A percentile compares a stretch with the other conserved stretches of the same genome.
Conservation (phyloP, 2,888 invertebrate genomes). For the Epirrhoe alternata region DNA sequence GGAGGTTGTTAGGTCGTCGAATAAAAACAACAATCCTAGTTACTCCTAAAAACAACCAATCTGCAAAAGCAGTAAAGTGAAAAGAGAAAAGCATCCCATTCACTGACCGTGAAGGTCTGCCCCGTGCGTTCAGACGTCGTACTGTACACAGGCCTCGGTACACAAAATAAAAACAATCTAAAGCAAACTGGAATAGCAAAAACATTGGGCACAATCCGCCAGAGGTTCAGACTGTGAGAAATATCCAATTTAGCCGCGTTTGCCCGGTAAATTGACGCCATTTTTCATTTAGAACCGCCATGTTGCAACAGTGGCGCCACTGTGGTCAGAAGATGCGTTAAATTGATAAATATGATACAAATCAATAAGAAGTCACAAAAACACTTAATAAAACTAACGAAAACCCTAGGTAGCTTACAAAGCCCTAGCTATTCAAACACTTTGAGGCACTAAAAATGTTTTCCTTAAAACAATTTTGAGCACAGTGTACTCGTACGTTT, state of each 20-base stretch:
- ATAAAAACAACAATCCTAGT: not conserved
- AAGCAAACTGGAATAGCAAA: slow-evolving; percentile 46
- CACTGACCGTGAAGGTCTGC: slow-evolving; percentile 15
- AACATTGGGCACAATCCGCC: slow-evolving; percentile 60
- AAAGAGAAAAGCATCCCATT: not conserved
- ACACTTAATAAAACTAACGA: not conserved
- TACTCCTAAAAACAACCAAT: not conserved
- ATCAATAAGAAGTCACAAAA: not conserved
- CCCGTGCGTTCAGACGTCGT: slow-evolving; percentile 26
- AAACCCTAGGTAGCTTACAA: not conserved
- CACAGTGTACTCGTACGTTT: not conserved
- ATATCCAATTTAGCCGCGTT: slow-evolving; percentile 81
- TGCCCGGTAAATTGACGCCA: slow-evolving; percentile 79
- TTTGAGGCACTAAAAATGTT: no score
- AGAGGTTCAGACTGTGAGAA: slow-evolving; percentile 72
- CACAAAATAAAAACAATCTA: slow-evolving; percentile 44
- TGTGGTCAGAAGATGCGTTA: slow-evolving; percentile 43
- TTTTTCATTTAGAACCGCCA: slow-evolving; percentile 76
- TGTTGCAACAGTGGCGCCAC: slow-evolving; percentile 63
- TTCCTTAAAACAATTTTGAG: not conserved
- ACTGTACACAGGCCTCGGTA: slow-evolving; percentile 36
- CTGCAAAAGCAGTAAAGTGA: not conserved
- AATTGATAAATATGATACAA: slow-evolving; percentile 17
- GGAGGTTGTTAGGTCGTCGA: not conserved
- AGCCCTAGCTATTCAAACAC: no score